phyloP scores from a whole-genome alignment of 2,113 vertebrate species.

The Prietella phreatophila region DNA sequence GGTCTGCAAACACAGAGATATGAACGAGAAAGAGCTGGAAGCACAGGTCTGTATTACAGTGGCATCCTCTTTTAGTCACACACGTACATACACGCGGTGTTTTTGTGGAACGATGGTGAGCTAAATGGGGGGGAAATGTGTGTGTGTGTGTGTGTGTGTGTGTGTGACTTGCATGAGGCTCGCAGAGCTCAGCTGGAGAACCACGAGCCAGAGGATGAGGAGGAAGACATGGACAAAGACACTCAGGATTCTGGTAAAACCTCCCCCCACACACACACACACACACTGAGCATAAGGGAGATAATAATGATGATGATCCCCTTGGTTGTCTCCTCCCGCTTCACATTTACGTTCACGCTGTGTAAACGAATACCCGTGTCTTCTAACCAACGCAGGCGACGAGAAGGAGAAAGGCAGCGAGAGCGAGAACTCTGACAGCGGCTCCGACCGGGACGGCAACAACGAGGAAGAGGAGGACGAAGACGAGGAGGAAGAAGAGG shows the following conservation, averaged over 20 bases:
- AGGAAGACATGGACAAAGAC: constrained; percentile 84
- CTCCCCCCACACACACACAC: neutral
- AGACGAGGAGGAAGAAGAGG: constrained; percentile 46
- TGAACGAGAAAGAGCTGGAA: constrained; percentile 93
- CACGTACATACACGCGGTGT: neutral
- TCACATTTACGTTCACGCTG: neutral
- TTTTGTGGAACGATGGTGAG: neutral
- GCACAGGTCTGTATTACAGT: constrained; percentile 77
- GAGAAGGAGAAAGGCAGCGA: constrained; percentile 85
- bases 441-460: constrained; percentile 70
- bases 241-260: constrained; percentile 79
- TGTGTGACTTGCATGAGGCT: constrained; percentile 75
- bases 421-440: constrained; percentile 78
- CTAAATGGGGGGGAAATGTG: neutral
- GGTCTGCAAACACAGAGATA: constrained; percentile 92
- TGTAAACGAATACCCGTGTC: neutral
- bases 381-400: constrained; percentile 70
- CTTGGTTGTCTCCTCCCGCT: neutral
- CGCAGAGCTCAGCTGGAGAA: constrained; percentile 92
- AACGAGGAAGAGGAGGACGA: constrained; percentile 64
- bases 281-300: neutral
- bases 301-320: neutral
- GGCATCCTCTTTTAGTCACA: neutral
- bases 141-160: constrained; percentile 26
- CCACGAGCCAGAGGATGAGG: constrained; percentile 91